Conservation (phyloP, 2,888 invertebrate species). For the Ophioninae sp. region DNA sequence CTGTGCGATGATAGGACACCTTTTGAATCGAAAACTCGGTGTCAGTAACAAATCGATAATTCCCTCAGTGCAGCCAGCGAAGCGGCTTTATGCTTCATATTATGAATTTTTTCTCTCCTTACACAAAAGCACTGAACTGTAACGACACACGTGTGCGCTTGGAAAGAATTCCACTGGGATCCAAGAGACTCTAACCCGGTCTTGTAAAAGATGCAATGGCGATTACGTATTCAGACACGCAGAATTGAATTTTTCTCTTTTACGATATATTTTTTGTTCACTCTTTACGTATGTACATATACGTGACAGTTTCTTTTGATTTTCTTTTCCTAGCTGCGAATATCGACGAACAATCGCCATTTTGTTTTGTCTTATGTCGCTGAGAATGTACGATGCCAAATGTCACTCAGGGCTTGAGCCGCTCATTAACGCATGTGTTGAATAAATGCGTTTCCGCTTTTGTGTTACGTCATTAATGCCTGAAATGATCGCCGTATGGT, state of each 20-base stretch:
- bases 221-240: slow-evolving; percentile 58
- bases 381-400: slow-evolving; percentile 45
- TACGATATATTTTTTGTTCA: slow-evolving; percentile 28
- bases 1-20: neutral
- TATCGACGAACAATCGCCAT: slow-evolving; percentile 52
- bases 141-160: slow-evolving; percentile 4
- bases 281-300: neutral
- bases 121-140: neutral
- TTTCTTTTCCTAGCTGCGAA: neutral
- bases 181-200: slow-evolving; percentile 23
- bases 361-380: slow-evolving; percentile 46
- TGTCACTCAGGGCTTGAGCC: slow-evolving; percentile 7
- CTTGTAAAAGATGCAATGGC: slow-evolving; percentile 68
- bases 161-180: slow-evolving; percentile 13
- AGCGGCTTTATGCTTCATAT: neutral
- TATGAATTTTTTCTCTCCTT: neutral
- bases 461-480: slow-evolving; percentile 22
- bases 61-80: neutral
- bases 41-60: neutral
- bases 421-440: slow-evolving; percentile 18
- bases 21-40: neutral
- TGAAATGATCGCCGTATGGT: neutral
- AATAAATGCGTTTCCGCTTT: slow-evolving; percentile 44
- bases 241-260: neutral
- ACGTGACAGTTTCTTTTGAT: neutral